Evolutionary conservation across 2,113 vertebrate genomes (phyloP).

Genomic region (Serinus canaria): DNA sequence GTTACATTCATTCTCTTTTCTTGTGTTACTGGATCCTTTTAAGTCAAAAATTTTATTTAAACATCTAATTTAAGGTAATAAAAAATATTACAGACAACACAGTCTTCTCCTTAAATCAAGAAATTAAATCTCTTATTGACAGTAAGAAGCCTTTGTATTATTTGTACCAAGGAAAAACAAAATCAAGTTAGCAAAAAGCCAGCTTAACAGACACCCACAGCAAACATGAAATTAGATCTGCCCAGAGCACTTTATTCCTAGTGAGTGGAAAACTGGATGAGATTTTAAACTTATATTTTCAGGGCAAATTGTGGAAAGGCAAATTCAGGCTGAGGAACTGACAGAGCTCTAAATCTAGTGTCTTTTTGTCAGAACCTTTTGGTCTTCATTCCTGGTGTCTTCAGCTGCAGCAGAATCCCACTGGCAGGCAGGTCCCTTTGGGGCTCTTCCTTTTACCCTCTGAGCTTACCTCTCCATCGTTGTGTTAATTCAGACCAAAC

Average conservation of each 20-base stretch:
- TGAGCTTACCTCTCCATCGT: rapidly evolving
- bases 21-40: not conserved
- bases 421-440: rapidly evolving
- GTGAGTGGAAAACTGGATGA: not conserved
- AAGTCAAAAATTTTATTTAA: not conserved
- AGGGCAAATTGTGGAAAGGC: not conserved
- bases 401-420: not conserved
- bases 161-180: not conserved
- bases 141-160: not conserved
- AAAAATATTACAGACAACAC: not conserved
- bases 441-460: not conserved
- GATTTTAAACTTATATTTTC: not conserved
- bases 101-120: not conserved
- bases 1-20: not conserved
- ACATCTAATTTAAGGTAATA: not conserved
- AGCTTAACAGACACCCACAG: not conserved
- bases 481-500: not conserved
- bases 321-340: not conserved
- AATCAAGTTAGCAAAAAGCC: not conserved
- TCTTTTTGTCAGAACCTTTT: not conserved
- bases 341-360: rapidly evolving
- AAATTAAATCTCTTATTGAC: not conserved
- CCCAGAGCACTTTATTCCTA: not conserved
- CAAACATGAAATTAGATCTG: not conserved
- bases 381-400: not conserved